Evolutionary conservation across 2,113 vertebrate species (phyloP).

Genomic region (Gobiocypris rarus): DNA sequence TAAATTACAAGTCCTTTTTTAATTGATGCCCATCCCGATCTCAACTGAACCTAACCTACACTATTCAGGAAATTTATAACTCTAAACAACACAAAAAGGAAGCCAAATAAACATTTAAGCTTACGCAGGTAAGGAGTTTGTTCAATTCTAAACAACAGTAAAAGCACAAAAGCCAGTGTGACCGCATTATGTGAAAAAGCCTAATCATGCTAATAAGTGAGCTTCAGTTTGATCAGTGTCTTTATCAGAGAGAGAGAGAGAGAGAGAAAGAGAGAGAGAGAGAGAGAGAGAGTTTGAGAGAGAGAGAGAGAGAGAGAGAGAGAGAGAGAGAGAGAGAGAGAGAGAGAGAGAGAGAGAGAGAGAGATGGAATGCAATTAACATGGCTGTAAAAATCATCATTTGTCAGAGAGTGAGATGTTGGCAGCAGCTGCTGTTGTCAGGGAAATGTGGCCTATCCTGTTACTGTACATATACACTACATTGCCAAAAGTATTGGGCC

Average conservation of each 20-base stretch:
- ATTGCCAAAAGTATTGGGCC: too few relatives aligned
- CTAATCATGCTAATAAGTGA: slow-evolving; percentile 92
- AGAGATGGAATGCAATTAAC: slow-evolving; percentile 88
- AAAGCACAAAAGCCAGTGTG: background rate
- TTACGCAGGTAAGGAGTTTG: background rate
- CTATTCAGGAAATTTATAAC: background rate
- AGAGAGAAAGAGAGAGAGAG: too few relatives aligned
- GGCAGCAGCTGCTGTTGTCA: slow-evolving; percentile 83
- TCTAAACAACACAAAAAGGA: background rate
- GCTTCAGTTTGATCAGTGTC: slow-evolving; percentile 92
- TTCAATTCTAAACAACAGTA: background rate
- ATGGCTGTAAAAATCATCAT: slow-evolving; percentile 94
- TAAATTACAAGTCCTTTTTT: background rate
- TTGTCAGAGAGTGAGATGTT: slow-evolving; percentile 90
- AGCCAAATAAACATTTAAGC: background rate
- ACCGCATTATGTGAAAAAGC: slow-evolving; percentile 64
- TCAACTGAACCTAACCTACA: background rate
- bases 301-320: too few relatives aligned
- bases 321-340: background rate
- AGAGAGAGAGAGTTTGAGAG: too few relatives aligned
- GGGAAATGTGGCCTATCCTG: slow-evolving; percentile 71
- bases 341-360: slow-evolving; percentile 5
- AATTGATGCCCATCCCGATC: background rate
- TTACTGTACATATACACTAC: slow-evolving; percentile 26
- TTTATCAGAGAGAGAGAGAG: slow-evolving; percentile 84